A percentile compares a stretch with the other conserved stretches of the same genome.
Conservation (phyloP, 2,888 invertebrate genomes). For the Metacarcinus magister region DNA sequence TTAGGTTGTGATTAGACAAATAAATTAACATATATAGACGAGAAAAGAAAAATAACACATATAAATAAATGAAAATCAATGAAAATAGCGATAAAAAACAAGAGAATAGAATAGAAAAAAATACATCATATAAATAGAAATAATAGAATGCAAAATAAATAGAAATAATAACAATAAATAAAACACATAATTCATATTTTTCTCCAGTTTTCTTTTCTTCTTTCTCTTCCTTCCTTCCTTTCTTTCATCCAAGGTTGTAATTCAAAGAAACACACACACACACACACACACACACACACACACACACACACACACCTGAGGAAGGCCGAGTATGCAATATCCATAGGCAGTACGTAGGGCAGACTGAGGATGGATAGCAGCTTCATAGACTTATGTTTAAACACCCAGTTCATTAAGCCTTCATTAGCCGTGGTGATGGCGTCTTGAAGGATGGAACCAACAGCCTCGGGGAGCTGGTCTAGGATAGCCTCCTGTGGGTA, state of each 20-base stretch:
- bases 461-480: constrained; percentile 95
- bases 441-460: constrained; percentile 95
- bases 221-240: too few relatives aligned
- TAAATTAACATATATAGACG: background rate
- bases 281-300: constrained; percentile 42
- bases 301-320: constrained; percentile 90
- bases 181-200: too few relatives aligned
- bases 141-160: background rate
- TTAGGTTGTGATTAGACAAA: background rate
- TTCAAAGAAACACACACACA: background rate
- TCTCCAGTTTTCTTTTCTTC: too few relatives aligned
- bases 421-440: constrained; percentile 96
- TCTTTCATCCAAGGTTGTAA: too few relatives aligned
- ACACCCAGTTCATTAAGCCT: constrained; percentile 95
- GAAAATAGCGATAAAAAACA: background rate
- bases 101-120: background rate
- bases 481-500: constrained; percentile 91
- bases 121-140: background rate
- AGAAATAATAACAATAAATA: too few relatives aligned
- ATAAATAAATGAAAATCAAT: background rate
- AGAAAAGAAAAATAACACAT: background rate
- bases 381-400: constrained; percentile 92
- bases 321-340: constrained; percentile 93
- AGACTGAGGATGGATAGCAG: constrained; percentile 91
- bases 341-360: constrained; percentile 94